phyloP scores from a whole-genome alignment of 1,140 invertebrate genomes.

The Ridgeia piscesae region DNA sequence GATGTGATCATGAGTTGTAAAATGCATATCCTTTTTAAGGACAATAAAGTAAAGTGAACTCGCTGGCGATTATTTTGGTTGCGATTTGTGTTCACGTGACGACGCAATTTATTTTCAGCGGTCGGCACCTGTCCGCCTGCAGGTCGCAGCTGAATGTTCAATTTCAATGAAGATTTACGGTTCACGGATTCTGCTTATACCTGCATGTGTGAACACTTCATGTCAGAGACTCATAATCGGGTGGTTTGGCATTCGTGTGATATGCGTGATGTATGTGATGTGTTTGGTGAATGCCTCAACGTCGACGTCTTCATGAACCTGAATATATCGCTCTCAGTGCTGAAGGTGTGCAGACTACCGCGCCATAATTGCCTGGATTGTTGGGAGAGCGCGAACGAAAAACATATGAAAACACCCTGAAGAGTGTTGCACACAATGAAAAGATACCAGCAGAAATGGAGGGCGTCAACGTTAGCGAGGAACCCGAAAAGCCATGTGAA shows the following conservation, averaged over 20 bases:
- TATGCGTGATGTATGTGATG: background rate
- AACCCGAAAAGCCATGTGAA: slow-evolving; percentile 60
- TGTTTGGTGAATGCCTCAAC: background rate
- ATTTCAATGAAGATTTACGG: no score
- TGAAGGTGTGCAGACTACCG: background rate
- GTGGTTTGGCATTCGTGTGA: background rate
- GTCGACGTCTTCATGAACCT: background rate
- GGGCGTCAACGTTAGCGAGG: background rate
- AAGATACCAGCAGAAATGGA: background rate
- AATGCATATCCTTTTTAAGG: no score
- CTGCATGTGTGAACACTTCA: no score
- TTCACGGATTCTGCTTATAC: no score
- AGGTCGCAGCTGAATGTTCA: no score
- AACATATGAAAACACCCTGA: slow-evolving; percentile 7
- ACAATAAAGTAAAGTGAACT: no score
- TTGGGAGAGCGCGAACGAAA: background rate
- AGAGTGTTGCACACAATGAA: slow-evolving; percentile 12
- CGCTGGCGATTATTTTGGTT: no score
- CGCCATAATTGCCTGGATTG: background rate
- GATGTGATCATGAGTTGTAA: no score
- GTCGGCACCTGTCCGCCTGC: no score
- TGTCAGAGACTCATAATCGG: background rate
- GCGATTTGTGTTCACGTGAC: no score
- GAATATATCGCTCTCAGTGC: background rate
- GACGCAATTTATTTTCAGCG: no score